Conservation (phyloP, 35 echinoderm and acorn worm genomes). For the Ptychodera flava region DNA sequence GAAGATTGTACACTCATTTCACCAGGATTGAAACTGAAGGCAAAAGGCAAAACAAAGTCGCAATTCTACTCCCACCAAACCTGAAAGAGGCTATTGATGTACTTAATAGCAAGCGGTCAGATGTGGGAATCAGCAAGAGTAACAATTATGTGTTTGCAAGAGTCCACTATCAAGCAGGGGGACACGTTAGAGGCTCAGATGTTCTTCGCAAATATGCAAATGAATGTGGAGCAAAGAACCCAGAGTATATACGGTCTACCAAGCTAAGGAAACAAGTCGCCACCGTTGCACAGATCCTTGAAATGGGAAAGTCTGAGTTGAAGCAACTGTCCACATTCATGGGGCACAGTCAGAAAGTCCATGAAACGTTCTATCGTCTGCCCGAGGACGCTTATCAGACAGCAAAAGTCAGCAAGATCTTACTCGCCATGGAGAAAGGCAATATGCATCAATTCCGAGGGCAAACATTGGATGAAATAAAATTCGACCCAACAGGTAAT, state of each 20-base stretch:
- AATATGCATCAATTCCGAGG: neutral
- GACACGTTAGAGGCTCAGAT: slow-evolving; percentile 45
- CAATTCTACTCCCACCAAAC: slow-evolving; percentile 22
- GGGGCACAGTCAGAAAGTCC: slow-evolving; percentile 51
- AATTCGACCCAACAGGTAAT: too few species aligned
- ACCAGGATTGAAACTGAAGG: slow-evolving; percentile 49
- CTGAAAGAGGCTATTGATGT: slow-evolving; percentile 42
- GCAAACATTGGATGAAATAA: slow-evolving; percentile 23
- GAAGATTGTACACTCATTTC: slow-evolving; percentile 2
- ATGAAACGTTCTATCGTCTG: slow-evolving; percentile 56
- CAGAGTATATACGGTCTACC: slow-evolving; percentile 45
- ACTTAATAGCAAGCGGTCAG: slow-evolving; percentile 17
- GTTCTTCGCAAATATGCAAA: slow-evolving; percentile 16
- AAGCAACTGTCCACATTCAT: slow-evolving; percentile 57
- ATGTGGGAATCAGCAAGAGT: slow-evolving; percentile 2
- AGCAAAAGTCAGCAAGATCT: slow-evolving; percentile 55
- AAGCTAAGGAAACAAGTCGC: slow-evolving; percentile 70
- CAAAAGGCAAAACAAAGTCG: slow-evolving; percentile 18
- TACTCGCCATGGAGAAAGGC: slow-evolving; percentile 53
- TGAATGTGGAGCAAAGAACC: slow-evolving; percentile 41
- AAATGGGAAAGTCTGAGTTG: slow-evolving; percentile 57
- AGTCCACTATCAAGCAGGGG: neutral
- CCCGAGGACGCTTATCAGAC: slow-evolving; percentile 49
- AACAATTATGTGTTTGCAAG: slow-evolving; percentile 46
- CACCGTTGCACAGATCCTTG: slow-evolving; percentile 53